Percentiles rank a stretch among this genome's conserved stretches.
phyloP scores from a whole-genome alignment of 2,888 invertebrate genomes.

The Muschampia plurimacula region DNA sequence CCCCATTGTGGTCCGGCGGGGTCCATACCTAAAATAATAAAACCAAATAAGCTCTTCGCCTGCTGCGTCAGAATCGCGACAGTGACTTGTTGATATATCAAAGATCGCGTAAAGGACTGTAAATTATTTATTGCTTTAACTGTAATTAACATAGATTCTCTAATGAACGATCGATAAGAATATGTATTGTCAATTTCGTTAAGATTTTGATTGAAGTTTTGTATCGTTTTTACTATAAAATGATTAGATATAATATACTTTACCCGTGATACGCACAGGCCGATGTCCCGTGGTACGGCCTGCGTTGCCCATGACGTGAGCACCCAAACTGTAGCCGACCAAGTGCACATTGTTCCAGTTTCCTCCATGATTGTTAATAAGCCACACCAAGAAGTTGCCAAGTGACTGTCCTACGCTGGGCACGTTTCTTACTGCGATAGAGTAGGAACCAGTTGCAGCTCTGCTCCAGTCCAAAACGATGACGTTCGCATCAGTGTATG shows the following conservation, averaged over 20 bases:
- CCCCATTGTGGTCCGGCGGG: too few relatives aligned
- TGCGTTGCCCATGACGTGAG: slow-evolving; percentile 2
- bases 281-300: not conserved
- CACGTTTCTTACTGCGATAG: slow-evolving; percentile 3
- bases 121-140: too few relatives aligned
- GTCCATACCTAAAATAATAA: too few relatives aligned
- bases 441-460: slow-evolving; percentile 1
- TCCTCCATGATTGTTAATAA: not conserved
- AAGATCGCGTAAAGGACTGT: too few relatives aligned
- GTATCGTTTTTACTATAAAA: too few relatives aligned
- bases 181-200: too few relatives aligned
- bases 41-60: too few relatives aligned
- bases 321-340: slow-evolving; percentile 1
- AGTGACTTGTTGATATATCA: too few relatives aligned
- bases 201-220: too few relatives aligned
- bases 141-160: too few relatives aligned
- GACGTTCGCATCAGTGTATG: not conserved
- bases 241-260: not conserved
- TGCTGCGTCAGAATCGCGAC: too few relatives aligned
- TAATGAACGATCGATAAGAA: too few relatives aligned
- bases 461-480: slow-evolving; percentile 2
- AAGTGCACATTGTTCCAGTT: slow-evolving; percentile 8
- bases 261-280: not conserved
- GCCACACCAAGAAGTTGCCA: slow-evolving; percentile 5
- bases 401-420: not conserved